Base-by-base conservation (phyloP, 2,113 vertebrate species). In the Ardeotis arabs region DNA sequence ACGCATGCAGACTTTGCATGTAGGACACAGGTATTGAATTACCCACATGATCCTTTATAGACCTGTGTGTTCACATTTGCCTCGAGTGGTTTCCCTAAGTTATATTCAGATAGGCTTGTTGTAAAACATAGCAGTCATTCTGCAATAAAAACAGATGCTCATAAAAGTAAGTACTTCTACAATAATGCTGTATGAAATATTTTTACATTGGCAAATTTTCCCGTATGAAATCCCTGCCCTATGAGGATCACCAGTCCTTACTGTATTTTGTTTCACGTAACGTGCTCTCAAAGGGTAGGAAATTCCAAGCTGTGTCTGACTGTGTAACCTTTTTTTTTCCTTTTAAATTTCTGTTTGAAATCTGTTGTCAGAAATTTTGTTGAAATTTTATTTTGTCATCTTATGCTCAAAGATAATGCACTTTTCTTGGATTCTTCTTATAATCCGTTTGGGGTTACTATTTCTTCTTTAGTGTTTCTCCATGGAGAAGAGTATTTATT, bases 401-500 rank as follows among this genome's bases (percentile, higher is more conserved):
- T 68, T 80, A 20, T 13, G 56, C 67, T 94, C 89, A 66, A 77
- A 55, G 70, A 25, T 69, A 79, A 93, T 79, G 59, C 84, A 85
- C 91, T 94, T 96, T 97, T 82, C 81, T 83, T 78, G 84, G 67
- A 70, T 94, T 89, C 92, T 76, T 77, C 89, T 95, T 95, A 44
- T 55, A 87, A 96, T 93, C 96, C 91, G 85, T 94, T 86, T 90
- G 82, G 92, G 93, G 84, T 94, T 97, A 44, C 89, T 87, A 27
- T 85, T 91, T 90, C 87, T 94, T 74, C 84, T 60, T 79, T 85
- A 70, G 82, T 47, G 70, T 94, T 95, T 95, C 94, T 95, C 87
- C 91, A 77, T 95, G 72, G 94, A 96, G 96, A 91, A 96, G 84
- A 89, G 76, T 94, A 84, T 96, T 93, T 96, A 68, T 95, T 93